These are phyloP conservation scores for Lomographa bimaculata DNA, from an alignment of 2,888 invertebrate genomes.

Conservation along the genomic window DNA sequence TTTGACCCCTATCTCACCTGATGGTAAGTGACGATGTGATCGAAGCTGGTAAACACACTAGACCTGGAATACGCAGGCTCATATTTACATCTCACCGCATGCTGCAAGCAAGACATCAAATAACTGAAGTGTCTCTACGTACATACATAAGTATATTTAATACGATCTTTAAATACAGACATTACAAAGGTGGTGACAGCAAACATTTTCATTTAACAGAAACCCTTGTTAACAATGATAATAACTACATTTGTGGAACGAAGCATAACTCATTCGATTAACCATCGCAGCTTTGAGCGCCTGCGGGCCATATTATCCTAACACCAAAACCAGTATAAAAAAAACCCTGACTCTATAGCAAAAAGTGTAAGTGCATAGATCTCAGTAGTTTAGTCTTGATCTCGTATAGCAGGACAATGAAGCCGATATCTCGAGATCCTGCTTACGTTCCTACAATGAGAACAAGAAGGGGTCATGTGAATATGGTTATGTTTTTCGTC, in stretches of 20 bases:
- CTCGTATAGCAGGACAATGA: background rate
- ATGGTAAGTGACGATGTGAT: too few species aligned
- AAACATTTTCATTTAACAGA: constrained; percentile 65
- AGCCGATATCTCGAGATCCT: constrained; percentile 3
- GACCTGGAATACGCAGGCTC: too few species aligned
- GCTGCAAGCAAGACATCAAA: too few species aligned
- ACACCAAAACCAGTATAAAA: constrained; percentile 1
- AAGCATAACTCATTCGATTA: constrained; percentile 81
- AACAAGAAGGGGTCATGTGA: constrained; percentile 1
- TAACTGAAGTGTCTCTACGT: background rate
- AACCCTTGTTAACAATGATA: constrained; percentile 62
- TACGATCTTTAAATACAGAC: background rate
- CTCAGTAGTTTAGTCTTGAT: constrained; percentile 4
- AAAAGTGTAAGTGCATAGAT: background rate
- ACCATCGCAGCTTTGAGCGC: constrained; percentile 48
- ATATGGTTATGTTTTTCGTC: constrained; percentile 34
- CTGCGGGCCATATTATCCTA: constrained; percentile 66
- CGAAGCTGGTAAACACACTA: too few species aligned
- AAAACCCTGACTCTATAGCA: constrained; percentile 2
- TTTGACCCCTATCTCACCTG: too few species aligned
- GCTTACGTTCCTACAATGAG: background rate
- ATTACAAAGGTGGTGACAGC: constrained; percentile 42
- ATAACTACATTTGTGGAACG: constrained; percentile 69
- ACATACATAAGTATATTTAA: constrained; percentile 1
- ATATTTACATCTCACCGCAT: too few species aligned